Base-by-base conservation (phyloP, 2,888 invertebrate species). In the Brachyopa scutellaris region DNA sequence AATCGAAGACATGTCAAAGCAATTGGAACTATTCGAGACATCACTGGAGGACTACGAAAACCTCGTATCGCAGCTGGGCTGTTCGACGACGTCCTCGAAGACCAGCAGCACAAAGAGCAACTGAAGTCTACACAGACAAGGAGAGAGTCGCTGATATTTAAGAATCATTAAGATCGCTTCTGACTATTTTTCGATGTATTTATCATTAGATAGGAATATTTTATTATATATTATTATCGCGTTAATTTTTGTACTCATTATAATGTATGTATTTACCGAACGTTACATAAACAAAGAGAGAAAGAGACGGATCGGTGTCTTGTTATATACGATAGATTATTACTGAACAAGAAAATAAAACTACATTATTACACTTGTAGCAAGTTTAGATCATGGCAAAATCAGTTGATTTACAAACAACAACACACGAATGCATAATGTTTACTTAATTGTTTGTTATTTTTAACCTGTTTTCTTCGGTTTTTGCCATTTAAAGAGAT, bases 21-120 rank as follows among this genome's bases (percentile, higher is more conserved):
- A 91, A 69, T 76, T 91, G 85, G 90, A 91, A 79, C 86, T 89
- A 82, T 91, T 91, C 79, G 91, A 91, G 84, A 90, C 90, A 8
- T 90, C 90, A 19, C 85, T 91, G 15, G 88, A 88, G 57, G 90
- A 90, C 84, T 91, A 90, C 76, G 91, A 91, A 70, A 88, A 88
- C 62, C 87, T 91, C 17, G 90, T 91, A 7, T 90, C 90, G 26
- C 90, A 91, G 49, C 87, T 91, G 86, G 86, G 77, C 72, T 77
- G 70, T 15, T 87, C 87, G 51, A 87, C 88, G 29, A 88, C 89
- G 0, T 89, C 89, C 3, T 86, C 87, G 15, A 89, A 88, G 26
- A 88, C 88, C 42, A 89, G 89, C 79, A 87, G 89, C 61, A 89
- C 88, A 19, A 70, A 61, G 19, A 82, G 82, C 64, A 82, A 64